Conservation (phyloP, 92 coral and sea anemone genomes). For the Phenganax subtilis region DNA sequence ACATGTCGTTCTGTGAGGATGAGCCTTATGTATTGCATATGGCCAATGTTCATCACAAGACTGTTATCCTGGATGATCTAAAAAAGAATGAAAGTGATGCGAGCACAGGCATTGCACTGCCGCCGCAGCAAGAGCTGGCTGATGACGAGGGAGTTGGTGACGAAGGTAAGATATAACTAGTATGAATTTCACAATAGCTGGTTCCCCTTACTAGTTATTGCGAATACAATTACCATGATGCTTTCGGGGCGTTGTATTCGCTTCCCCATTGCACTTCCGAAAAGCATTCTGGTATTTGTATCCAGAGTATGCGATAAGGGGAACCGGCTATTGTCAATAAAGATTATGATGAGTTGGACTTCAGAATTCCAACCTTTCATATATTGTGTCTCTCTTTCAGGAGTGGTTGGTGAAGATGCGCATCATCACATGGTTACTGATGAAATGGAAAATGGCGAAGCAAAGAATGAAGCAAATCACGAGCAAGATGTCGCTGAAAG, state of each 20-base stretch:
- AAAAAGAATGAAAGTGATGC: slow-evolving; percentile 9
- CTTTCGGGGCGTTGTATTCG: too few species aligned
- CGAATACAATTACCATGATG: too few species aligned
- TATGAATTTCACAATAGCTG: background rate
- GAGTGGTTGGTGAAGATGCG: slow-evolving; percentile 13
- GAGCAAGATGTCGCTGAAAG: slow-evolving; percentile 36
- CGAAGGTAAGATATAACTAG: background rate
- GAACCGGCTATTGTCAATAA: too few species aligned
- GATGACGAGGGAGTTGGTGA: slow-evolving; percentile 9
- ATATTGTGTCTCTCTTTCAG: background rate
- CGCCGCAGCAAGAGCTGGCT: slow-evolving; percentile 4
- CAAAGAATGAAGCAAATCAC: background rate
- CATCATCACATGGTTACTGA: slow-evolving; percentile 2
- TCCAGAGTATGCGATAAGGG: too few species aligned
- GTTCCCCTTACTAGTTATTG: background rate
- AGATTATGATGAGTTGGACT: too few species aligned
- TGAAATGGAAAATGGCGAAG: slow-evolving; percentile 11
- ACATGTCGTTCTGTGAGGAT: slow-evolving; percentile 39
- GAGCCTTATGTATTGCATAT: slow-evolving; percentile 25
- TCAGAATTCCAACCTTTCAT: too few species aligned
- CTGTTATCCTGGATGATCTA: background rate
- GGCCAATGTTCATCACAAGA: slow-evolving; percentile 30
- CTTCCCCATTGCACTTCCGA: too few species aligned
- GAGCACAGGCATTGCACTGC: slow-evolving; percentile 14
- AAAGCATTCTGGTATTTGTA: too few species aligned